Percentiles rank a stretch among this genome's conserved stretches.
Evolutionary conservation across 2,888 invertebrate genomes (phyloP).

Genomic region (Scelioninae gen. 1): DNA sequence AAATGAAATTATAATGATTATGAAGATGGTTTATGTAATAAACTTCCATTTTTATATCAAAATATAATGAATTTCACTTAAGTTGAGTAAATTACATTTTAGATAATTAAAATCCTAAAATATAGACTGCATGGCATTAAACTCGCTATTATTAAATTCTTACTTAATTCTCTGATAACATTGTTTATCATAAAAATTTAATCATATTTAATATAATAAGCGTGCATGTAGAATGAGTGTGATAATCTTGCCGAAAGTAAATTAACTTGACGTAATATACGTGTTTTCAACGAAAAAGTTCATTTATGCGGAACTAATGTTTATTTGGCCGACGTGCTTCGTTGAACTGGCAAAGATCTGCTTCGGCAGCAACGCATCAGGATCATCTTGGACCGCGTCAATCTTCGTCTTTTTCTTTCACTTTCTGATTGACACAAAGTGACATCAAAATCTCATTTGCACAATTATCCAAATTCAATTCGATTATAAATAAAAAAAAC

Average conservation of each 20-base stretch:
- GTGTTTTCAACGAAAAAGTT: neutral
- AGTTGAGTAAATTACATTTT: too few relatives aligned
- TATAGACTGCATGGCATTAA: too few relatives aligned
- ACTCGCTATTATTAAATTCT: too few relatives aligned
- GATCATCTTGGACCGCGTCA: neutral
- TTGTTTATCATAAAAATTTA: neutral
- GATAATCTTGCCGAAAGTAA: neutral
- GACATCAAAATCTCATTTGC: too few relatives aligned
- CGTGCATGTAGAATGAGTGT: neutral
- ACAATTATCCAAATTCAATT: too few relatives aligned
- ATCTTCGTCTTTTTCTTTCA: neutral
- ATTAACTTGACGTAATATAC: neutral
- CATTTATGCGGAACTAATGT: slow-evolving; percentile 1
- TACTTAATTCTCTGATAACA: too few relatives aligned
- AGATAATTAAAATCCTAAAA: too few relatives aligned
- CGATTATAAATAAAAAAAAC: too few relatives aligned
- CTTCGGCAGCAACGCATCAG: neutral
- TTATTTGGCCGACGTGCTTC: neutral
- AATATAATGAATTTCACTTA: too few relatives aligned
- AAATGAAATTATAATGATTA: too few relatives aligned
- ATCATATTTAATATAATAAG: neutral
- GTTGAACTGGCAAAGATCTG: neutral
- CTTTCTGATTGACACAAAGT: neutral
- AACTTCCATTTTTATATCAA: too few relatives aligned
- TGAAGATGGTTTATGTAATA: too few relatives aligned